Base-by-base conservation (phyloP, 2,888 invertebrate genomes). In the Sesamia inferens region DNA sequence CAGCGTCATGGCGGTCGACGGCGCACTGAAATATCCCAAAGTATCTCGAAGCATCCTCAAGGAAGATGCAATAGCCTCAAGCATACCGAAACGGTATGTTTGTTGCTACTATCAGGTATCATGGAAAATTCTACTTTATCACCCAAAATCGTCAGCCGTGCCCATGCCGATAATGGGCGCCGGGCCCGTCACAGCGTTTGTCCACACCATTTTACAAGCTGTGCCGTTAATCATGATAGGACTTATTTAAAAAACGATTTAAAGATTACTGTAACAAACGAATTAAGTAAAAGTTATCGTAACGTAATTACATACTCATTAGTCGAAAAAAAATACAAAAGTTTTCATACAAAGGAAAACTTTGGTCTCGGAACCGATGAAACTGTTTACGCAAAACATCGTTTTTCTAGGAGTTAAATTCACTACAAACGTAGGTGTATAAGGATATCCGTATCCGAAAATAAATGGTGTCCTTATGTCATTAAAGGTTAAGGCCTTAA, bases 401-500 rank as follows among this genome's bases (percentile, higher is more conserved):
- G 51, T 57, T 42, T 65, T 70, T 76, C 44, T 71, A 44, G 71
- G 75, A 58, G 55, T 16, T 42, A 19, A 61, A n/a, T 54, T 24
- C 55, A 67, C 55, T 31, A 71, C 59, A 24, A 39, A 31, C 61
- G 61, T 81, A 54, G 69, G 69, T 76, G 74, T 75, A 84, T 72
- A 66, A 84, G 86, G 86, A 84, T 76, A 78, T 85, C 84, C 84
- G 77, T 47, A 84, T 81, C 39, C 63, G 44, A 81, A 74, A 74
- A 68, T 76, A 67, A 76, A 85, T 76, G 67, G 74, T 67, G 78
- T 85, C 86, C 81, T 84, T 61, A 11, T 64, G 47, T 59, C 69
- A 76, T 47, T 55, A 42, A 79, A 85, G 71, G 68, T 82, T 70
- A 65, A 61, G 19, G 5, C 22, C 48, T 54, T 31, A 67, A 74